Percentiles rank a stretch among this genome's conserved stretches.
These are phyloP conservation scores for Chrysochloris asiatica DNA, from an alignment of 2,113 vertebrate genomes.

Conservation along the genomic window DNA sequence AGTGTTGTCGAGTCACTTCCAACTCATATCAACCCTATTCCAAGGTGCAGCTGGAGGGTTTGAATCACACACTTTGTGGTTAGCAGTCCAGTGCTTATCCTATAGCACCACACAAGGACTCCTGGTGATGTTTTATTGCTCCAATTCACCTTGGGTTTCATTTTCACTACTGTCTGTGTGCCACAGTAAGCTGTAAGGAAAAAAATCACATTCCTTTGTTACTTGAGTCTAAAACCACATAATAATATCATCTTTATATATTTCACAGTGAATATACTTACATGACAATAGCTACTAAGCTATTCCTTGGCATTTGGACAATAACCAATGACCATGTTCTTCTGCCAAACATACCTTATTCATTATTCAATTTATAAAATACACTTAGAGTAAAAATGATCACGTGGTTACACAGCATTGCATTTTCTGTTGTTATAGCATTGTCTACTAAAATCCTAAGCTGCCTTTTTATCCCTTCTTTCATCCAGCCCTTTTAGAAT, in stretches of 20 bases:
- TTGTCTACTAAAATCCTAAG: not conserved
- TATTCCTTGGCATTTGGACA: not conserved
- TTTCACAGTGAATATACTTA: not conserved
- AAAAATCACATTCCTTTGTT: not conserved
- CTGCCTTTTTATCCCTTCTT: not conserved
- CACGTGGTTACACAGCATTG: not conserved
- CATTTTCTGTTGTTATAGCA: not conserved
- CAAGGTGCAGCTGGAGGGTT: no score
- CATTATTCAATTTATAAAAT: not conserved
- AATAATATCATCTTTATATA: constrained; percentile 1
- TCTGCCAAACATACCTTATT: not conserved
- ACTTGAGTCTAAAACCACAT: not conserved
- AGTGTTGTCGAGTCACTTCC: no score
- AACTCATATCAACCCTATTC: no score
- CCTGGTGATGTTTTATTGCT: not conserved
- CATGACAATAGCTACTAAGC: not conserved
- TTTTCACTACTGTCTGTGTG: not conserved
- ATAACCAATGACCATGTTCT: not conserved
- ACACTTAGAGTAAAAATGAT: not conserved
- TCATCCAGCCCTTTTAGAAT: not conserved
- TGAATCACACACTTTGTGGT: no score
- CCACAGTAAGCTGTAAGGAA: not conserved
- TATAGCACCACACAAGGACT: no score
- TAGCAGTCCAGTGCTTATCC: no score
- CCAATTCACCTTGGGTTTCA: not conserved